Evolutionary conservation across 1,140 invertebrate species (phyloP).

Genomic region (Tribolium castaneum): DNA sequence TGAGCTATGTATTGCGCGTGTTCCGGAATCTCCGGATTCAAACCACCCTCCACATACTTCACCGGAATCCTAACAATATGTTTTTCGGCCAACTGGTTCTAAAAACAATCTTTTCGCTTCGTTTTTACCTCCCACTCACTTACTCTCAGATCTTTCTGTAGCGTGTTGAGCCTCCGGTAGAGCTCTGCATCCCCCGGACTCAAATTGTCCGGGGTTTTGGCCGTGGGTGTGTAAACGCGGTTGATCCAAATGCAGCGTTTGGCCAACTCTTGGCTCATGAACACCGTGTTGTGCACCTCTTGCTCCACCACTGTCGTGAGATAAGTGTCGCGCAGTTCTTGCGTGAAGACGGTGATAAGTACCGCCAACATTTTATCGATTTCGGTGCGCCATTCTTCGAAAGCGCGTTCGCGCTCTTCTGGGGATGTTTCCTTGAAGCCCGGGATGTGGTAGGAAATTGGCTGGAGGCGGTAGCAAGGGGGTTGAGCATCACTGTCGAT

Average conservation of each 20-base stretch:
- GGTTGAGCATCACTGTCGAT: conserved; percentile 70
- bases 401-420: conserved; percentile 64
- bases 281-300: conserved; percentile 82
- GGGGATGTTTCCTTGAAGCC: conserved; percentile 65
- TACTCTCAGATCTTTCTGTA: conserved; percentile 79
- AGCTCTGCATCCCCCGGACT: conserved; percentile 70
- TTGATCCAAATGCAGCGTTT: conserved; percentile 81
- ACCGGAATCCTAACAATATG: conserved; percentile 72
- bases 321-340: conserved; percentile 81
- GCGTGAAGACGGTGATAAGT: conserved; percentile 76
- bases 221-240: conserved; percentile 66
- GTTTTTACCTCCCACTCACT: neutral
- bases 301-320: conserved; percentile 83
- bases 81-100: conserved; percentile 71
- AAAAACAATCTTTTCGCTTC: conserved; percentile 44
- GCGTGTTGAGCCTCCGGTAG: conserved; percentile 72
- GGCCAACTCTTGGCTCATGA: conserved; percentile 79
- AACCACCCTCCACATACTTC: conserved; percentile 68
- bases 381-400: conserved; percentile 71
- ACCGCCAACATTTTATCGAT: conserved; percentile 74
- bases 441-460: conserved; percentile 69
- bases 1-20: conserved; percentile 74
- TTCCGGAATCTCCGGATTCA: conserved; percentile 66
- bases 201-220: conserved; percentile 65
- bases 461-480: conserved; percentile 79